Base-by-base conservation (phyloP, 2,888 invertebrate genomes). In the Alcis repandata region DNA sequence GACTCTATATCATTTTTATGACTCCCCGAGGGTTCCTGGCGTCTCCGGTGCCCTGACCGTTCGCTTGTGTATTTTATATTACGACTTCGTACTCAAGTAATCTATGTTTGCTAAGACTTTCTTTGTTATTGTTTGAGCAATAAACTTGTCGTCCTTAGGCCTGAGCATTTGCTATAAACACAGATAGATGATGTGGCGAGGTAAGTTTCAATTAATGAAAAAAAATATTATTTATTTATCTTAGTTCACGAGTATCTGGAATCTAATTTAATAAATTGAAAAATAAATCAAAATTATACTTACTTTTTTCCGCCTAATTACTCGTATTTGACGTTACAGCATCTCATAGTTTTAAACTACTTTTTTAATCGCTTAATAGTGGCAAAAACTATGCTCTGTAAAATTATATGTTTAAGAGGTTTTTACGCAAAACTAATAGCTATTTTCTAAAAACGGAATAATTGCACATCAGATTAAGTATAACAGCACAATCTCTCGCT, bases 1-100 rank as follows among this genome's bases (percentile, higher is more conserved):
- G 77, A 78, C 77, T 78, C 77, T 89, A 84, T 85, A 89, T 89
- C 87, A 89, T 85, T 88, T 87, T 87, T 89, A 88, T 88, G 77
- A 79, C 79, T 83, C 89, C 83, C 87, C 67, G 48, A 86, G 78
- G 89, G 79, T 78, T 75, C 76, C 76, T 79, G 79, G 81, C 81
- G 79, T 67, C 66, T 70, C 65, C 48, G 76, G 80, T 80, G 81
- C 80, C 79, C 78, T 82, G 82, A 83, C 82, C 79, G 80, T 79
- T 78, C 78, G 79, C 82, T 80, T 85, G 85, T 86, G 83, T 87
- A 81, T 86, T 85, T 86, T 88, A 86, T 86, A 86, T 84, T 82
- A 85, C 77, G 80, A 76, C 79, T 78, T 81, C 82, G 74, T 81
- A 80, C 80, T 79, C 41, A 19, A 84, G 79, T 83, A 84, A 78